Evolutionary conservation across 2,113 vertebrate species (phyloP), one percentile per base, ranked within the genome.

Genomic region (Scomber japonicus): DNA sequence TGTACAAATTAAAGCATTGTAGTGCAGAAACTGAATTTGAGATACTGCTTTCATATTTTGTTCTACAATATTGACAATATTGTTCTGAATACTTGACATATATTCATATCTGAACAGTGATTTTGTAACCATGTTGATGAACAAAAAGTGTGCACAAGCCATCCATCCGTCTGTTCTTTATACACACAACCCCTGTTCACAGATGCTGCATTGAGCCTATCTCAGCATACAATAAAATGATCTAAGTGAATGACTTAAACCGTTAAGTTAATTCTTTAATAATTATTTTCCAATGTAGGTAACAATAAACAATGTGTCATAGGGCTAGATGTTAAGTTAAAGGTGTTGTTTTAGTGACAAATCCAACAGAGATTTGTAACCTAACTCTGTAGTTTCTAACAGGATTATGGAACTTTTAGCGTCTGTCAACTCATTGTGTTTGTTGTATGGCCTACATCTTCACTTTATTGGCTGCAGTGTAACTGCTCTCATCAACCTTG

Each of bases 171-270:
- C 19, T 61, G 35, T 40, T 40, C 9, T 35, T 40, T 40, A 60
- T 44, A 40, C 30, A 16, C 5, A 6, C 19, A 56, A 40, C 48
- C 62, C 75, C 48, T 60, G 5, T 68, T 61, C 61, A 75, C 66
- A 40, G 54, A 51, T 55, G 67, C 63, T 57, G 78, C 46, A 51
- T 0, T 27, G 50, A 79, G 64, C 66, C 3, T 51, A 49, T 70
- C 66, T 44, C 70, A 72, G 65, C 64, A 69, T 78, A 80, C 66
- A 69, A 2, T 50, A 30, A 24, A 56, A 65, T 27, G 15, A 19
- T 44, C 31, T 54, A 53, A 54, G 35, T 19, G 19, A 70, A 49
- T 48, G 17, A 16, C n/a, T 62, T n/a, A 57, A 30, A 11, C 15
- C 30, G 17, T 49, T 50, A 21, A 40, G 30, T 46, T 21, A 40